These are phyloP conservation scores for Heteronetta atricapilla DNA, from an alignment of 2,113 vertebrate genomes.

Conservation along the genomic window DNA sequence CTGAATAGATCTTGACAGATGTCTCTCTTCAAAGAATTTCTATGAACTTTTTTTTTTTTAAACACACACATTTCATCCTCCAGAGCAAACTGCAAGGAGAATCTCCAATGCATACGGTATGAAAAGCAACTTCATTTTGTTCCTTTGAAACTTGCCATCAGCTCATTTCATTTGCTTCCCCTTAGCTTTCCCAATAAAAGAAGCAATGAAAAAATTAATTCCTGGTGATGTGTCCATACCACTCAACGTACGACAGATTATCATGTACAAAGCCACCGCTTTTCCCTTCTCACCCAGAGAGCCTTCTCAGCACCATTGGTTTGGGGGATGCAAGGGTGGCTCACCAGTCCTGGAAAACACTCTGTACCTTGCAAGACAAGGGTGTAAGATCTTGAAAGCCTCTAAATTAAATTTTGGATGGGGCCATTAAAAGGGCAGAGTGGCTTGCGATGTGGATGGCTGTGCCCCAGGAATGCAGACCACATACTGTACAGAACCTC, in stretches of 20 bases:
- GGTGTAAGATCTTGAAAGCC: not conserved
- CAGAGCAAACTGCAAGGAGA: not conserved
- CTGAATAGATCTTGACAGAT: not conserved
- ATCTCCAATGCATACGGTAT: not conserved
- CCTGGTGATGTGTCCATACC: not conserved
- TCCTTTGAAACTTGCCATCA: not conserved
- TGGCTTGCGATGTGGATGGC: not conserved
- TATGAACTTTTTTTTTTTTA: not conserved
- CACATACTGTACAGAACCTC: not conserved
- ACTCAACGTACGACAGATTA: not conserved
- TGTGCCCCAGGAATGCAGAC: conserved; percentile 6
- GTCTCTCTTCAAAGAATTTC: not conserved
- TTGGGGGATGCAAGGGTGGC: not conserved
- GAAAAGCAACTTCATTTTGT: not conserved
- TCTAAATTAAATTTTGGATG: not conserved
- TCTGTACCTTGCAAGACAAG: not conserved
- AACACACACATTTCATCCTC: not conserved
- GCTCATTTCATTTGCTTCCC: not conserved
- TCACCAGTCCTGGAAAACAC: not conserved
- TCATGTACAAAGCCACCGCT: not conserved
- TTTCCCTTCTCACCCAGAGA: not conserved
- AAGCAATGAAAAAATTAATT: not conserved
- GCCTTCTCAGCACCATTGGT: not conserved
- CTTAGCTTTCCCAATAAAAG: not conserved
- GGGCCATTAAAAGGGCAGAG: not conserved